A percentile compares a stretch with the other conserved stretches of the same genome.
phyloP scores from a whole-genome alignment of 2,797 vertebrate species.

The Poeciliopsis infans region DNA sequence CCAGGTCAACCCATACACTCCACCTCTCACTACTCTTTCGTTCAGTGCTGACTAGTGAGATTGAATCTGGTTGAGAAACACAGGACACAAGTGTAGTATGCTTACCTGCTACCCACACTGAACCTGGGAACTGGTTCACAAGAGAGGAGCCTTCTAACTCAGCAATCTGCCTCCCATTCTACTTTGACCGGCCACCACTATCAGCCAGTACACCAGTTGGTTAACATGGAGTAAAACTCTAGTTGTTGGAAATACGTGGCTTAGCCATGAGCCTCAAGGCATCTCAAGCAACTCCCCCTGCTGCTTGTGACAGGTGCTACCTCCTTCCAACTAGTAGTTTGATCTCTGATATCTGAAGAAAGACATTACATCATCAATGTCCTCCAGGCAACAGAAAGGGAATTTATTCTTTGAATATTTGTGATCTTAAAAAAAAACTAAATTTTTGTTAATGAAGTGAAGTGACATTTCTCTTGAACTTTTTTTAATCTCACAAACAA shows the following conservation, averaged over 20 bases:
- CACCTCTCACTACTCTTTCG: too few relatives aligned
- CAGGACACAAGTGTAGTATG: too few relatives aligned
- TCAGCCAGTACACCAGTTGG: not conserved
- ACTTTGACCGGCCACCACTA: not conserved
- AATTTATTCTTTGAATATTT: conserved; percentile 1
- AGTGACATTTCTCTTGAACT: not conserved
- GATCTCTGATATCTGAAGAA: not conserved
- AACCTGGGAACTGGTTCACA: not conserved
- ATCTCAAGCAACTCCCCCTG: not conserved
- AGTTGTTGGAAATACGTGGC: not conserved
- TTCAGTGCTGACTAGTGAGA: too few relatives aligned
- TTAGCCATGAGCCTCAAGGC: not conserved
- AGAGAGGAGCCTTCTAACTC: not conserved
- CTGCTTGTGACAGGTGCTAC: not conserved
- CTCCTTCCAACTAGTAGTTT: not conserved
- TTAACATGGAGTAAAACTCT: not conserved
- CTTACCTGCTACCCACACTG: too few relatives aligned
- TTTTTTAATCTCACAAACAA: not conserved
- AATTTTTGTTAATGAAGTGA: not conserved
- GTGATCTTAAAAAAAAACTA: too few relatives aligned
- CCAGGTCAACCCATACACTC: too few relatives aligned
- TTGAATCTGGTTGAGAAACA: too few relatives aligned
- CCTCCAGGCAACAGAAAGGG: not conserved
- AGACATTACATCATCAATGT: not conserved
- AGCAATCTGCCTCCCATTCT: not conserved